These are phyloP conservation scores for Manis pentadactyla DNA, from an alignment of 2,797 vertebrate genomes.

Conservation along the genomic window DNA sequence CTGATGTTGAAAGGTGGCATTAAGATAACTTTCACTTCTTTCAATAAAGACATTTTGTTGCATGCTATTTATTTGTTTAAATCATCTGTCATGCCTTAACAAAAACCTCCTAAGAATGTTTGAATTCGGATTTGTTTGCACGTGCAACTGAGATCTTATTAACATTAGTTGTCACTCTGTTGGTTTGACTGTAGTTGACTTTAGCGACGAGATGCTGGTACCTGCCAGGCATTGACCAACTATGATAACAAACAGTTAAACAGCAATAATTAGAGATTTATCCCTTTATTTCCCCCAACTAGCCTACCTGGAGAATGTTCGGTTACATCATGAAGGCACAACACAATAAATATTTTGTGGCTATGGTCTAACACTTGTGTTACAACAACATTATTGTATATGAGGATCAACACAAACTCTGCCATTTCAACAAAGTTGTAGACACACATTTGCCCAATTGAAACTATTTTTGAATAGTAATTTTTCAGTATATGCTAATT, in stretches of 20 bases:
- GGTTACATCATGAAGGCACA: constrained; percentile 97
- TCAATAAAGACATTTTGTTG: constrained; percentile 91
- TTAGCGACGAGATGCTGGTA: constrained; percentile 88
- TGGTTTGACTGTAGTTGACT: constrained; percentile 86
- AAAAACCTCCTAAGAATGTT: constrained; percentile 88
- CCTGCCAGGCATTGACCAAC: constrained; percentile 93
- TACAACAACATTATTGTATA: constrained; percentile 89
- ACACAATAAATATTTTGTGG: constrained; percentile 94
- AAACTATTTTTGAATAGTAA: constrained; percentile 73
- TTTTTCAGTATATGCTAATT: constrained; percentile 78
- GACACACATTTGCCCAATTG: constrained; percentile 86
- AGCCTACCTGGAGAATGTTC: constrained; percentile 92
- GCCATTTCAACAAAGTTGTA: constrained; percentile 87
- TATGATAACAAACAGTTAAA: constrained; percentile 93
- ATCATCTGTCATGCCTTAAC: constrained; percentile 96
- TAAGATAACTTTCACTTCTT: constrained; percentile 89
- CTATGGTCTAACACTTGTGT: constrained; percentile 92
- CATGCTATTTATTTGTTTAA: constrained; percentile 97
- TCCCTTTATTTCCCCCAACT: constrained; percentile 89
- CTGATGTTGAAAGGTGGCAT: constrained; percentile 89
- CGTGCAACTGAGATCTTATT: constrained; percentile 90
- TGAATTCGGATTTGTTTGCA: constrained; percentile 88
- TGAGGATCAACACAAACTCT: constrained; percentile 87
- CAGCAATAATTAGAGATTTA: constrained; percentile 90
- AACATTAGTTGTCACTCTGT: constrained; percentile 87